phyloP scores from a whole-genome alignment of 2,888 invertebrate genomes.

The Dasypogon diadema region DNA sequence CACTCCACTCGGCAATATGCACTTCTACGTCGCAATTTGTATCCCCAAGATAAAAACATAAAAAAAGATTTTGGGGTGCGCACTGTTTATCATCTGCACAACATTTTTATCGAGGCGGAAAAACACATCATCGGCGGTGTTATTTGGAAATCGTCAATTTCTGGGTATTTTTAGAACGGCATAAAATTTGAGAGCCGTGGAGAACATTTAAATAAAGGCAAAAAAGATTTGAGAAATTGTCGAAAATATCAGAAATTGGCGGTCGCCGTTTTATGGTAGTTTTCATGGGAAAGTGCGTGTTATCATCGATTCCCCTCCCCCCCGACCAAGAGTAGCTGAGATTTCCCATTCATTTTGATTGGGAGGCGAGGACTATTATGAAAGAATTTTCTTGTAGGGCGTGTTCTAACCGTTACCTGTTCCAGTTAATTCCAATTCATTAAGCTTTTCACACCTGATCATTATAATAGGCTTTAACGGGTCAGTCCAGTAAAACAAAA shows the following conservation, averaged over 20 bases:
- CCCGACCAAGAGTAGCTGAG: too few species aligned
- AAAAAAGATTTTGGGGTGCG: constrained; percentile 8
- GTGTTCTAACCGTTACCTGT: neutral
- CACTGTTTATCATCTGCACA: constrained; percentile 17
- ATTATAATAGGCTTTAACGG: constrained; percentile 6
- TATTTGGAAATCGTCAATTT: neutral
- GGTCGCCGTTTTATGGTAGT: too few species aligned
- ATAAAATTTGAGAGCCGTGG: neutral
- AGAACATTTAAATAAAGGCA: neutral
- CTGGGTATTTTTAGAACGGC: neutral
- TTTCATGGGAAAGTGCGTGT: too few species aligned
- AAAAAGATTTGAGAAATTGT: neutral
- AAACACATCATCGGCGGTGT: constrained; percentile 2
- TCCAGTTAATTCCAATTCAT: constrained; percentile 10
- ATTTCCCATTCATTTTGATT: too few species aligned
- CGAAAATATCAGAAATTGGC: too few species aligned
- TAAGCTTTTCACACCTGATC: constrained; percentile 28
- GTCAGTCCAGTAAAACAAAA: too few species aligned
- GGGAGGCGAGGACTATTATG: too few species aligned
- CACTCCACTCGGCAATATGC: neutral
- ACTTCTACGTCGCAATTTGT: neutral
- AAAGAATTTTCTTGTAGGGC: too few species aligned
- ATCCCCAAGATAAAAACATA: neutral
- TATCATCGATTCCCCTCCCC: too few species aligned
- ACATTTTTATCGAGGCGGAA: constrained; percentile 8